Evolutionary conservation across 2,888 invertebrate species (phyloP), one percentile per base, ranked within the genome.

Genomic region (Scrobipalpa atriplicella): DNA sequence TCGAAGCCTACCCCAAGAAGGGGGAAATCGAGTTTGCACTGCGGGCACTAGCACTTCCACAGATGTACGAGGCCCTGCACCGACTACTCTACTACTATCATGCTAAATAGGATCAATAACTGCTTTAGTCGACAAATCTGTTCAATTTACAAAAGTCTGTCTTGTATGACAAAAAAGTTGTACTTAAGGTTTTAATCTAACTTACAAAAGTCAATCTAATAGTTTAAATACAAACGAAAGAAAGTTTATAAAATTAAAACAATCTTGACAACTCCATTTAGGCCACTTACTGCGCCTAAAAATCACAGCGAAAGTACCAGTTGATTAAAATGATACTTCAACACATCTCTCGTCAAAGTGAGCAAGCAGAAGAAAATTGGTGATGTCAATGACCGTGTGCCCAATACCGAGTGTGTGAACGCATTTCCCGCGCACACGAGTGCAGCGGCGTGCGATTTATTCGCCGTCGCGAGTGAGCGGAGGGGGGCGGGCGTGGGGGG

Each of bases 11-110:
- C 89, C 88, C 90, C 86, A 87, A 89, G 90, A 88, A 89, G 90
- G 90, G 92, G 90, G 90, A 86, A 89, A 90, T 89, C 84, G 86
- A 90, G 91, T 90, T 92, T 90, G 86, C 85, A 89, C 85, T 89
- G 90, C 88, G 85, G 87, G 84, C 84, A 85, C 84, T 83, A 82
- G 76, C 81, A 86, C 87, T 84, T 82, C 81, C 83, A 87, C 85
- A 86, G 85, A 86, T 84, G 85, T 82, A 88, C 81, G 82, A 79
- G 77, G 78, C 80, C 81, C 82, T 84, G 82, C 79, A 79, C 82
- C 78, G 80, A 58, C 58, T 16, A 67, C 66, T 69, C 58, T 16
- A 67, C 66, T 69, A 58, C 73, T 68, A 73, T 70, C 80, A 77
- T 76, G 78, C 78, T 80, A 80, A 83, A 78, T 81, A 79, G 82